Base-by-base conservation (phyloP, 2,113 vertebrate species). In the Aphyosemion australe region DNA sequence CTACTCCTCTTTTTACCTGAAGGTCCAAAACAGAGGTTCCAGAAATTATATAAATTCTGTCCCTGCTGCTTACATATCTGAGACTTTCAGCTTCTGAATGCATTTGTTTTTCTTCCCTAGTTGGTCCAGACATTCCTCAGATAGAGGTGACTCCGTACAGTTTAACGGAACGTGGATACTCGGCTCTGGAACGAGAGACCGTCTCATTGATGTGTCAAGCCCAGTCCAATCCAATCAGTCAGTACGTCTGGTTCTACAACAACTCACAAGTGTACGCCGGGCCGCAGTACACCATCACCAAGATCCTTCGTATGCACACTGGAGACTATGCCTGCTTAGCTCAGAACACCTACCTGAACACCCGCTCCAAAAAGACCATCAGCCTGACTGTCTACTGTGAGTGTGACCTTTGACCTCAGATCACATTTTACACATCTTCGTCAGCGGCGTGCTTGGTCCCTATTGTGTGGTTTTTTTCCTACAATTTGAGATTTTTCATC, bases 261-360 rank as follows among this genome's bases (percentile, higher is more conserved):
- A 94, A 95, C 9, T 92, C 94, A n/a, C 94, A 96, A 88, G 87
- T 96, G 34, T 92, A 92, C 72, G 1, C 76, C 0, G 95, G 95
- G 1, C 93, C 93, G 4, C 93, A 92, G 79, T 94, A 90, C 8
- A 80, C 92, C 84, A 95, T 98, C 31, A 14, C 87, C 10, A 91
- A 86, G 47, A 92, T 96, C 18, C 76, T 91, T 48, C 92, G 91
- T 0, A 85, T 91, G 83, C 95, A 97, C 87, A 93, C 95, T 0
- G 97, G 96, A 20, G 87, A 90, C 13, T 97, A 97, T 55, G 93
- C 95, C 72, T 98, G 96, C 86, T 74, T 96, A 84, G 96, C 96
- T 0, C 93, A 91, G 65, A 97, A 96, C 84, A 86, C 87, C 34
- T 91, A 89, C 75, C 93, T 95, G 37, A 95, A 95, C 50, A 94